Evolutionary conservation across 2,113 vertebrate species (phyloP).

Genomic region (Gila orcuttii): DNA sequence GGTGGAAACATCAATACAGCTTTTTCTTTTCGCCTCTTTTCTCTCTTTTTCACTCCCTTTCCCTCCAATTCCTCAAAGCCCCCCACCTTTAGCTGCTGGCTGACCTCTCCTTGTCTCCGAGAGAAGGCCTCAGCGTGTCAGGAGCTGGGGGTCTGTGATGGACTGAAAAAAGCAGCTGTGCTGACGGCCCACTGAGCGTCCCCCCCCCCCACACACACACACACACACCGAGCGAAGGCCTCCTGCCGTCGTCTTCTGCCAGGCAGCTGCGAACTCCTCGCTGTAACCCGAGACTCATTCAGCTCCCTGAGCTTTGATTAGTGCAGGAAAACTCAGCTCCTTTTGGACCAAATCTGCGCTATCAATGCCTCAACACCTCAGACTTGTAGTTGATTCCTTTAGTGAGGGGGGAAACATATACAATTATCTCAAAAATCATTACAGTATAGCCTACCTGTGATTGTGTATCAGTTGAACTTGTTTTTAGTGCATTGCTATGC

Average conservation of each 20-base stretch:
- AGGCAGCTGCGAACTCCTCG: background rate
- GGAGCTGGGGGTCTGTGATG: constrained; percentile 45
- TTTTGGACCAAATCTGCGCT: background rate
- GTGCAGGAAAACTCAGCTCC: constrained; percentile 3
- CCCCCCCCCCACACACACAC: background rate
- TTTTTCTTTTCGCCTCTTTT: constrained; percentile 59
- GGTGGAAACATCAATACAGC: constrained; percentile 55
- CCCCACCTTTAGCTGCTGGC: constrained; percentile 58
- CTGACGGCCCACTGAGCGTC: constrained; percentile 46
- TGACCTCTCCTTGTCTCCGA: constrained; percentile 59
- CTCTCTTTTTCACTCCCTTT: constrained; percentile 55
- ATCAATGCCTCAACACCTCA: background rate
- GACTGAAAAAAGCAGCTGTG: constrained; percentile 47
- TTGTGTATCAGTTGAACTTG: background rate
- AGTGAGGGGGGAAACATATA: background rate
- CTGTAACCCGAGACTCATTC: constrained; percentile 22
- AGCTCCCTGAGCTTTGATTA: constrained; percentile 47
- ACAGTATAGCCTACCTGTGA: too few species aligned
- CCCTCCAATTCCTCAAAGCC: constrained; percentile 52
- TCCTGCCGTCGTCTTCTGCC: constrained; percentile 39
- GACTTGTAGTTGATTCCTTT: background rate
- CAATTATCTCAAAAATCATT: background rate
- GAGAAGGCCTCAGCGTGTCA: constrained; percentile 48
- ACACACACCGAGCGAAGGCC: background rate
- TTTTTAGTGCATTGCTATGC: background rate